Conservation (phyloP, 2,797 vertebrate species). For the Clarias pachynema region DNA sequence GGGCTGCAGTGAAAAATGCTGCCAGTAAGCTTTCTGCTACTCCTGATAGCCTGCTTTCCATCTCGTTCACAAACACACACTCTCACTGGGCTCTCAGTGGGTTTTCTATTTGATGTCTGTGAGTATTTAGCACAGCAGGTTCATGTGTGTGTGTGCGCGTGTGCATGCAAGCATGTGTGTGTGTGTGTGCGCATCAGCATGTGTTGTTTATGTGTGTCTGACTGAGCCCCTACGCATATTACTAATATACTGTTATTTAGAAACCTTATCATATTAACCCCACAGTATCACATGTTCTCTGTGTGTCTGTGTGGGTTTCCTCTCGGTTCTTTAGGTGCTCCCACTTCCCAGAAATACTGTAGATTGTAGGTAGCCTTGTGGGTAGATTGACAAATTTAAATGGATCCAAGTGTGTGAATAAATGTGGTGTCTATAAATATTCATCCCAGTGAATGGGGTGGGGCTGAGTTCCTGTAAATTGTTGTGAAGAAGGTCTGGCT, state of each 20-base stretch:
- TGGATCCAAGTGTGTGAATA: too few relatives aligned
- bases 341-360: too few relatives aligned
- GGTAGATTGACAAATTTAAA: too few relatives aligned
- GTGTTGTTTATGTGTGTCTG: conserved; percentile 33
- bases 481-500: too few relatives aligned
- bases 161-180: conserved; percentile 26
- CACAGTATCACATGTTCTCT: background rate
- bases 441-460: too few relatives aligned
- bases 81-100: conserved; percentile 28
- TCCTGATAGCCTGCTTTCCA: conserved; percentile 39
- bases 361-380: too few relatives aligned
- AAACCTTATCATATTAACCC: background rate
- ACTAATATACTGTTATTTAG: background rate
- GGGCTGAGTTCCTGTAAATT: too few relatives aligned
- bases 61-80: conserved; percentile 9
- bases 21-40: conserved; percentile 49
- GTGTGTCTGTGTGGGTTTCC: background rate
- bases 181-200: conserved; percentile 16
- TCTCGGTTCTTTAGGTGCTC: too few relatives aligned
- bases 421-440: too few relatives aligned
- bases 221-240: conserved; percentile 34
- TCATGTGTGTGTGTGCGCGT: conserved; percentile 34
- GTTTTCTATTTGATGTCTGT: conserved; percentile 47
- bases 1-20: conserved; percentile 34
- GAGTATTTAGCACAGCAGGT: conserved; percentile 50